These are phyloP conservation scores for Drosophila azteca DNA, from an alignment of 1,140 invertebrate species.

Conservation along the genomic window DNA sequence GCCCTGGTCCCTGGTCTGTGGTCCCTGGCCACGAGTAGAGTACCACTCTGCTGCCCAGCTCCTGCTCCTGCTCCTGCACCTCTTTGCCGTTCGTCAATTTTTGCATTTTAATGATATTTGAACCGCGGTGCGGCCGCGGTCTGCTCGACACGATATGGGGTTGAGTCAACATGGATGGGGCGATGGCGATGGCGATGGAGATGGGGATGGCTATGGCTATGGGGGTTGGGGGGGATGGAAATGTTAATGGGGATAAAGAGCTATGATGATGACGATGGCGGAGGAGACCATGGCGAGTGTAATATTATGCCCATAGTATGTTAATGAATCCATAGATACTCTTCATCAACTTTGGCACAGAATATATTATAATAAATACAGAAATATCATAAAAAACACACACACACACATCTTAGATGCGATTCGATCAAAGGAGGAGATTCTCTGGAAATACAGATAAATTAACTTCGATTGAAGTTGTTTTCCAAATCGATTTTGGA, in stretches of 20 bases:
- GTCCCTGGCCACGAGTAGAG: slow-evolving; percentile 6
- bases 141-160: slow-evolving; percentile 31
- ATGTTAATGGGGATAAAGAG: slow-evolving; percentile 5
- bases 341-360: slow-evolving; percentile 2
- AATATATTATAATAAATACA: no score
- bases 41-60: slow-evolving; percentile 1
- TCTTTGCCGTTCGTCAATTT: slow-evolving; percentile 68
- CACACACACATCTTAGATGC: no score
- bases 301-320: slow-evolving; percentile 20
- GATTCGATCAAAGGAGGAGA: no score
- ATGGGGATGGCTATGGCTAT: no score
- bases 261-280: slow-evolving; percentile 6
- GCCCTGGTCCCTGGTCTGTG: slow-evolving; percentile 14
- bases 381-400: no score
- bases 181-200: background rate
- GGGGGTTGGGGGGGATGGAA: no score
- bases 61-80: background rate
- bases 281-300: slow-evolving; percentile 17
- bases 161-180: slow-evolving; percentile 20
- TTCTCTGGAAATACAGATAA: background rate
- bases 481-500: no score
- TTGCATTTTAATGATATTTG: slow-evolving; percentile 81
- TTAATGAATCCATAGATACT: slow-evolving; percentile 50
- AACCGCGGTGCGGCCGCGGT: slow-evolving; percentile 55
- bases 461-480: background rate